These are phyloP conservation scores for Siphonodentalium dalli DNA, from an alignment of 2,888 invertebrate genomes.

Conservation along the genomic window DNA sequence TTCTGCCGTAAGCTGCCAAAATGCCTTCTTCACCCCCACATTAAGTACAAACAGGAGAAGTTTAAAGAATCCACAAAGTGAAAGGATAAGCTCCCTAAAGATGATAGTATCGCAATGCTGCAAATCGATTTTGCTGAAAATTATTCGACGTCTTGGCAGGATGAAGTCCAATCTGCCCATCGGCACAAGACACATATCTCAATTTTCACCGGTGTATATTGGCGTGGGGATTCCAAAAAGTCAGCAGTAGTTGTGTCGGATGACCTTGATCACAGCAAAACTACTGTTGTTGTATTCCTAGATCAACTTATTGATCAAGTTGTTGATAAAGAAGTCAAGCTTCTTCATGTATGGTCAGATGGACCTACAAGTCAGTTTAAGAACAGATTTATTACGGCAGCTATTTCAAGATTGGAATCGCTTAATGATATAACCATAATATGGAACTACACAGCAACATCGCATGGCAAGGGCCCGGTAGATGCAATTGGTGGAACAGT, in stretches of 20 bases:
- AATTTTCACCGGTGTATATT: constrained; percentile 2
- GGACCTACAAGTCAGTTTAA: constrained; percentile 8
- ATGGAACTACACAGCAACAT: constrained; percentile 11
- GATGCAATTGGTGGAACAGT: no score
- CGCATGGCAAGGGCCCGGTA: no score
- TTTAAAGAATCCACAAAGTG: background rate
- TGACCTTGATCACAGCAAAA: constrained; percentile 1
- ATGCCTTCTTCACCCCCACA: background rate
- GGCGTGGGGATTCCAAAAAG: background rate
- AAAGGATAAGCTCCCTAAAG: background rate
- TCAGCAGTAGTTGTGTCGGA: constrained; percentile 1
- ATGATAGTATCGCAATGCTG: background rate
- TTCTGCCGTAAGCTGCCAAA: background rate
- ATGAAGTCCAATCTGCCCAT: constrained; percentile 6
- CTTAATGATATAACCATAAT: background rate
- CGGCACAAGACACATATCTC: constrained; percentile 4
- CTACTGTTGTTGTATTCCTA: background rate
- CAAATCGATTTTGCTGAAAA: constrained; percentile 9
- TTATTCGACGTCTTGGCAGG: background rate
- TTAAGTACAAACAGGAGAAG: background rate
- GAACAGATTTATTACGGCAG: constrained; percentile 3
- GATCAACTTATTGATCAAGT: background rate
- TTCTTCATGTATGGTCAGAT: constrained; percentile 1
- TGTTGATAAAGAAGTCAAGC: background rate
- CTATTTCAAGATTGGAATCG: background rate